Evolutionary conservation across 2,797 vertebrate species (phyloP).

Genomic region (Sciaenops ocellatus): DNA sequence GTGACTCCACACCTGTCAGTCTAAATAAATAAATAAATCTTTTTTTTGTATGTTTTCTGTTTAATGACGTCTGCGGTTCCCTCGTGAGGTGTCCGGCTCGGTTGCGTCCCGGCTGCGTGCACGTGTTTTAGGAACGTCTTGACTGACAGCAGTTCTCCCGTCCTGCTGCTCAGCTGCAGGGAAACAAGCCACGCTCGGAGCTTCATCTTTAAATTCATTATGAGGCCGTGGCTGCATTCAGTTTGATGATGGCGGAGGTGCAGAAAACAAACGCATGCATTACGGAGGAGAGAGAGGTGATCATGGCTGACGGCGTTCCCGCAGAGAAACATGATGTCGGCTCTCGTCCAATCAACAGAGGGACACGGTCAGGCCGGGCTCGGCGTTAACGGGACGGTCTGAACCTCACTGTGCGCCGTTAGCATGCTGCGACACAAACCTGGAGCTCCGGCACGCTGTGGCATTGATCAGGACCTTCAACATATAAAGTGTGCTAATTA

Average conservation of each 20-base stretch:
- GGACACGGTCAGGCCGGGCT: constrained; percentile 10
- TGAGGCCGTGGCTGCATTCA: not conserved
- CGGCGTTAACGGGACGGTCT: constrained; percentile 28
- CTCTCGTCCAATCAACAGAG: constrained; percentile 47
- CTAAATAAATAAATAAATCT: too few species aligned
- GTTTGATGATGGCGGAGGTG: not conserved
- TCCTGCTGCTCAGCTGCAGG: not conserved
- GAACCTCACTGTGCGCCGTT: constrained; percentile 25
- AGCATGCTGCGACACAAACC: constrained; percentile 36
- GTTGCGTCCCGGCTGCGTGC: too few species aligned
- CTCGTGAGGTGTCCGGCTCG: too few species aligned
- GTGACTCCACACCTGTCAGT: too few species aligned
- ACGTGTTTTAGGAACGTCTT: not conserved
- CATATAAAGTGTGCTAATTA: constrained; percentile 68
- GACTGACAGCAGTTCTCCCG: not conserved
- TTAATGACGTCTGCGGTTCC: too few species aligned
- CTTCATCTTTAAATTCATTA: constrained; percentile 35
- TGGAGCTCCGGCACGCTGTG: constrained; percentile 25
- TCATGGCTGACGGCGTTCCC: constrained; percentile 8
- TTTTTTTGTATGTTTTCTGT: too few species aligned
- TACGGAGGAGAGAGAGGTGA: constrained; percentile 22
- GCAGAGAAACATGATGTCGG: constrained; percentile 40
- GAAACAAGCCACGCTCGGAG: not conserved
- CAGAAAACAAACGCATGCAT: constrained; percentile 23
- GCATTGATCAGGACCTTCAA: constrained; percentile 65